A percentile compares a stretch with the other conserved stretches of the same genome.
Evolutionary conservation across 2,888 invertebrate species (phyloP).

Genomic region (Orchesellides sinensis): DNA sequence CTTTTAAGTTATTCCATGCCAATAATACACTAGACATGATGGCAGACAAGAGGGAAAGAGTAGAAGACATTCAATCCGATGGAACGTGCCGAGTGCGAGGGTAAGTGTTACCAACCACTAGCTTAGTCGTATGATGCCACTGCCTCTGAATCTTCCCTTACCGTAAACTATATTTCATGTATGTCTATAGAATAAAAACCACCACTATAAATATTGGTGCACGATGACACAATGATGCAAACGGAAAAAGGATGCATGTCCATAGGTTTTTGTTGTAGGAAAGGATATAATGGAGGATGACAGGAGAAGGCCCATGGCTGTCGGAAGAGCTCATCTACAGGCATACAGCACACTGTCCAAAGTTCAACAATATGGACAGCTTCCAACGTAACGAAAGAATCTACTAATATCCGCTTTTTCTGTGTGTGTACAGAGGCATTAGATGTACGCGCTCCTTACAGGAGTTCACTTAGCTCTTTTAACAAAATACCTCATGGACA

Average conservation of each 20-base stretch:
- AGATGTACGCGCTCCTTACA: no score
- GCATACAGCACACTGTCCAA: constrained; percentile 19
- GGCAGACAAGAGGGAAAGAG: constrained; percentile 16
- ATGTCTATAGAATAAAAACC: background rate
- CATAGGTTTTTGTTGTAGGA: constrained; percentile 28
- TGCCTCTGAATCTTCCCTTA: background rate
- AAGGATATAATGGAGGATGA: constrained; percentile 59
- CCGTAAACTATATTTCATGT: background rate
- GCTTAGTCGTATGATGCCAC: constrained; percentile 6
- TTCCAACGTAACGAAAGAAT: constrained; percentile 38
- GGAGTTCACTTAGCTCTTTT: no score
- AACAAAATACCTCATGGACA: background rate
- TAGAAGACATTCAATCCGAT: constrained; percentile 48
- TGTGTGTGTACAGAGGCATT: no score
- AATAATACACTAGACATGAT: constrained; percentile 5
- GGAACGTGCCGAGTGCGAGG: constrained; percentile 50
- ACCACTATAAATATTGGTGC: background rate
- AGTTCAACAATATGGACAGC: constrained; percentile 64
- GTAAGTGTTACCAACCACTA: constrained; percentile 33
- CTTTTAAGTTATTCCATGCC: constrained; percentile 11
- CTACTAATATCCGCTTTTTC: background rate
- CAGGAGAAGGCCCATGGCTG: constrained; percentile 59
- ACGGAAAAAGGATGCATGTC: constrained; percentile 50
- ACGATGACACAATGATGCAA: constrained; percentile 8
- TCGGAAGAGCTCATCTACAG: constrained; percentile 49